Base-by-base conservation (phyloP, 2,797 vertebrate species). In the Uromys caudimaculatus region DNA sequence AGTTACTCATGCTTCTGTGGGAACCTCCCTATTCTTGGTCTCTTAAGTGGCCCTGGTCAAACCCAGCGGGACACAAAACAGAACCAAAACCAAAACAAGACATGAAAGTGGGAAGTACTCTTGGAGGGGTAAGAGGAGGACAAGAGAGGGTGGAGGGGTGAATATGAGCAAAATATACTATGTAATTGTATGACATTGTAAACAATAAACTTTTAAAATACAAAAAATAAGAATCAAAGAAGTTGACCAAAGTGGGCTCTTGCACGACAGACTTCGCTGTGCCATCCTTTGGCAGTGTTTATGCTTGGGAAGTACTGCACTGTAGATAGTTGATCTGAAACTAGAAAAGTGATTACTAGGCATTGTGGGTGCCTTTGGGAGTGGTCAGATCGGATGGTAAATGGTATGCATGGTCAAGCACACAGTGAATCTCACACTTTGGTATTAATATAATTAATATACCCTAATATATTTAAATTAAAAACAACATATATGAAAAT, bases 231-330 rank as follows among this genome's bases (percentile, higher is more conserved):
- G 24, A 56, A 19, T 3, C 52, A 79, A n/a, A 77, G 32, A 79
- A 23, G 6, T 38, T 79, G 77, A 54, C n/a, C 11, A 14, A 11
- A 62, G 6, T 44, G 14, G 14, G 56, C 0, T 60, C n/a, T 29
- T 29, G 6, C 23, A n/a, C 0, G 2, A 71, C 3, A 3, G 50
- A 44, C 7, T 29, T 78, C 4, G 10, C 60, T 47, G 9, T 71
- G 7, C 5, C 23, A 54, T 79, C 54, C 17, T 38, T n/a, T 41
- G 23, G 56, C n/a, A 75, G 24, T 60, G 13, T 29, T 17, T 8
- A 29, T 1, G 3, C 56, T 82, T 56, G 54, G 56, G n/a, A 41
- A 82, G n/a, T 8, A 4, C 38, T 38, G n/a, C 3, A 17, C n/a
- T 60, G n/a, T 17, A 41, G 27, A 13, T 60, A 52, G 58, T 24